Base-by-base conservation (phyloP, 1,140 invertebrate species). In the Gryon sp. region DNA sequence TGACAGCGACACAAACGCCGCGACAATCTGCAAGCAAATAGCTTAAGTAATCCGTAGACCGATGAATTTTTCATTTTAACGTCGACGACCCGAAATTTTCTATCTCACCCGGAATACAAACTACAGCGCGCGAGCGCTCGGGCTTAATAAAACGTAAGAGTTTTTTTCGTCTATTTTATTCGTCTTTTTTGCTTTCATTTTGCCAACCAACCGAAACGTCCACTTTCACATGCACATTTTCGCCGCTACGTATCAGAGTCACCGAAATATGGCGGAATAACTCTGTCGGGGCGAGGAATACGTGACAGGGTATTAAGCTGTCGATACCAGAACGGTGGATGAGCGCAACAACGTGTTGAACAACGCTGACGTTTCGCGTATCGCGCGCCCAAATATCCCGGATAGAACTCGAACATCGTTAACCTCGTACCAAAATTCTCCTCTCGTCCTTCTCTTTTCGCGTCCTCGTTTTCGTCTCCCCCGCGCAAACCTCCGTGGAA, bases 51-150 rank as follows among this genome's bases (percentile, higher is more conserved):
- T 69, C 59, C 69, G 76, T 66, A 55, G 63, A 73, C 76, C 69
- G 68, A 78, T 73, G 57, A 78, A 74, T 78, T 78, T 78, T 78
- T 78, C 69, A 77, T 72, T 72, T 72, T 45, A 77, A 63, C 75
- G 75, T 77, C 75, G 75, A 73, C 75, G 55, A 68, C 62, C 75
- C 60, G 60, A 66, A 77, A 77, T 77, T 66, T 77, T 66, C 66
- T 66, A 76, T 77, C 66, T 66, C 65, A 45, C 66, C 60, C 60
- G 36, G 60, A 77, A 77, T 77, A 72, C 66, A 41, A 60, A 60
- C 63, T 57, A 52, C 60, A 57, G 32, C 28, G 57, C 28, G 50
- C 55, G 63, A 36, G 43, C 50, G 50, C 41, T 60, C 62, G 68
- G 68, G 68, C 62, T 78, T 73, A 62, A 78, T 73, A 77, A 76